These are phyloP conservation scores for Pseudonaja textilis DNA, from an alignment of 2,113 vertebrate genomes.

Conservation along the genomic window DNA sequence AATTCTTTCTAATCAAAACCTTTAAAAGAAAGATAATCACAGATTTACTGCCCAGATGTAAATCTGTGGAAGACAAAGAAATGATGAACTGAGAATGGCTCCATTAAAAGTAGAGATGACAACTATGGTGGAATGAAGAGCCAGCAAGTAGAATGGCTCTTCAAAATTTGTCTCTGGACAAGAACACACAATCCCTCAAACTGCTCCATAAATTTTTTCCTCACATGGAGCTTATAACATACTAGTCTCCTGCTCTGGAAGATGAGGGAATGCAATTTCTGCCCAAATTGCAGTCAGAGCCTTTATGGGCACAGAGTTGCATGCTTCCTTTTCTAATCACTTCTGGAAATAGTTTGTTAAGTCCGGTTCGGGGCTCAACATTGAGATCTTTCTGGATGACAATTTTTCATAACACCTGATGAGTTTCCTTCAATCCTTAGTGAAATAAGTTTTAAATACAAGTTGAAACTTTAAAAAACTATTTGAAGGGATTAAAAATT, in stretches of 20 bases:
- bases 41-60: background rate
- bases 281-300: background rate
- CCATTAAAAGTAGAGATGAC: background rate
- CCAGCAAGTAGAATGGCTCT: background rate
- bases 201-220: background rate
- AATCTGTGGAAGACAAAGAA: background rate
- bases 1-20: constrained; percentile 7
- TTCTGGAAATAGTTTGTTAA: background rate
- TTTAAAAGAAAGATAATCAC: background rate
- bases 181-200: background rate
- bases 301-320: background rate
- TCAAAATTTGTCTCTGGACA: background rate
- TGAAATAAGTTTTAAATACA: background rate
- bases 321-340: background rate
- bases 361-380: background rate
- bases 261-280: background rate
- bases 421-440: background rate
- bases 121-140: background rate
- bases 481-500: background rate
- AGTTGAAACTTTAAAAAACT: background rate
- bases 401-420: background rate
- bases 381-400: background rate
- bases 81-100: background rate
- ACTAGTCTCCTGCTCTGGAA: background rate
- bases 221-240: background rate